Base-by-base conservation (phyloP, 2,113 vertebrate genomes). In the Hippolais icterina region DNA sequence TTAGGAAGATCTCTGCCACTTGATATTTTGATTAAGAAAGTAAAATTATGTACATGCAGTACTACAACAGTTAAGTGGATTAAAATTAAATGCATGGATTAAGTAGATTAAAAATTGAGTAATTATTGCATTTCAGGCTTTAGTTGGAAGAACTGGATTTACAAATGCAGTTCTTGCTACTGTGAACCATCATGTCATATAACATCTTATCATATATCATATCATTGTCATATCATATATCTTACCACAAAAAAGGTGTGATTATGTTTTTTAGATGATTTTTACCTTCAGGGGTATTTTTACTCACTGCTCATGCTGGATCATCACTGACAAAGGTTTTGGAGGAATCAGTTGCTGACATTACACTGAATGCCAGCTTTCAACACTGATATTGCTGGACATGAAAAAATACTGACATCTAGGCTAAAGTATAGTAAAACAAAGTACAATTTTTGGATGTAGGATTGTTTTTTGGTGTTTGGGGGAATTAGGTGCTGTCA, bases 21-120 rank as follows among this genome's bases (percentile, higher is more conserved):
- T 47, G 42, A 25, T 77, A 57, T 57, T 94, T 90, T 79, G 17
- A 44, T 92, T 77, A 57, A 77, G 90, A 60, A 88, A 93, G 72
- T 61, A 49, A 64, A 86, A 88, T 66, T 8, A 39, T 4, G 35
- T 2, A 17, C 16, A 10, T 8, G 25, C 7, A 16, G 14, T 59
- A 13, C 37, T 92, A 63, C 50, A 88, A 72, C 15, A 49, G 33
- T 66, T 96, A 94, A 95, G 64, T 35, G 70, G 94, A 94, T 97
- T 93, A 90, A 90, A 85, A 78, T 80, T 85, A 91, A 88, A 74
- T 0, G 28, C 85, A 56, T 49, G 82, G 92, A 96, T 96, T 95
- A 96, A 94, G 42, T 74, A 93, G 92, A 90, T 93, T 93, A 77
- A 95, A 94, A 91, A 57, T 54, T 57, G 68, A 77, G 71, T 66